Evolutionary conservation across 2,888 invertebrate genomes (phyloP).

Genomic region (Lingula anatina): DNA sequence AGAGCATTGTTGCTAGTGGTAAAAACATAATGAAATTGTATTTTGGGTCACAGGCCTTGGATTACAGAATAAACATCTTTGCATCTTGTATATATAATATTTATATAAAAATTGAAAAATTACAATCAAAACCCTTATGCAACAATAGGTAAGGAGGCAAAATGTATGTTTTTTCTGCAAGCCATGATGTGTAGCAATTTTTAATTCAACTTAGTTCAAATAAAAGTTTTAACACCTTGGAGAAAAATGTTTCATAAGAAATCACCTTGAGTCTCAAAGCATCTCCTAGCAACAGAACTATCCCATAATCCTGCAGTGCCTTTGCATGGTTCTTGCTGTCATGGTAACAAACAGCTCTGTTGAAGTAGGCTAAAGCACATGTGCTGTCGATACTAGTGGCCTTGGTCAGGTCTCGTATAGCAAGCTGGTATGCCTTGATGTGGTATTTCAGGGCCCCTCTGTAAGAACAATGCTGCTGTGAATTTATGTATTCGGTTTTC

Average conservation of each 20-base stretch:
- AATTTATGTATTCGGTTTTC: too few relatives aligned
- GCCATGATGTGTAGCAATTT: background rate
- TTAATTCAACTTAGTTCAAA: background rate
- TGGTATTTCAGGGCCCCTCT: slow-evolving; percentile 51
- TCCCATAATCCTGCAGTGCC: slow-evolving; percentile 50
- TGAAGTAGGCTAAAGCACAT: slow-evolving; percentile 50
- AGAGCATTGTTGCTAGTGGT: too few relatives aligned
- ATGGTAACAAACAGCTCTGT: slow-evolving; percentile 51
- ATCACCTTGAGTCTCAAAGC: slow-evolving; percentile 37
- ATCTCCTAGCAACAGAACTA: slow-evolving; percentile 47
- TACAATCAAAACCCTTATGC: too few relatives aligned
- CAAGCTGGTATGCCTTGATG: slow-evolving; percentile 48
- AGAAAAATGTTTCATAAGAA: background rate
- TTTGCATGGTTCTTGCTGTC: slow-evolving; percentile 33
- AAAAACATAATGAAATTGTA: too few relatives aligned
- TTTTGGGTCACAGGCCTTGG: too few relatives aligned
- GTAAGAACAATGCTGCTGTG: slow-evolving; percentile 8
- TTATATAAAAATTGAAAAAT: background rate
- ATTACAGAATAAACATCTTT: too few relatives aligned
- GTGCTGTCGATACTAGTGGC: slow-evolving; percentile 44
- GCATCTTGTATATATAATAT: background rate
- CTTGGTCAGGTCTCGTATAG: slow-evolving; percentile 45
- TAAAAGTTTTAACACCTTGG: background rate
- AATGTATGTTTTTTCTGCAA: too few relatives aligned
- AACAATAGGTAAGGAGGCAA: too few relatives aligned